Evolutionary conservation across 2,797 vertebrate species (phyloP).

Genomic region (Cyclura pinguis): DNA sequence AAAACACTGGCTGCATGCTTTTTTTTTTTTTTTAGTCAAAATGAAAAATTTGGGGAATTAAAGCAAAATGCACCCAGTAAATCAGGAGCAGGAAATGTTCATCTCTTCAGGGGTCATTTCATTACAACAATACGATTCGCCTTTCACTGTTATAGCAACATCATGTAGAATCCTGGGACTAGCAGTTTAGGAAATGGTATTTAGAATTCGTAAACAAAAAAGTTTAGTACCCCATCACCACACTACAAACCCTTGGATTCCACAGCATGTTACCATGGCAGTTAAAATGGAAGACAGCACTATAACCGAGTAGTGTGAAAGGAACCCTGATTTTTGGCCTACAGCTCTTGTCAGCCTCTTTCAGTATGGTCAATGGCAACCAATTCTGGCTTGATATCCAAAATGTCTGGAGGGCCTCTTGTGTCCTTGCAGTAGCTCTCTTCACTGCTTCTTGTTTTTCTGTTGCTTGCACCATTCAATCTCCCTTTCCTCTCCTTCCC

Average conservation of each 20-base stretch:
- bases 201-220: too few species aligned
- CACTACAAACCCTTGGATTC: too few species aligned
- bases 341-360: background rate
- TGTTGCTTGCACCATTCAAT: too few species aligned
- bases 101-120: background rate
- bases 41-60: background rate
- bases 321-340: background rate
- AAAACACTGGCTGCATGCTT: background rate
- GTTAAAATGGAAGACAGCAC: too few species aligned
- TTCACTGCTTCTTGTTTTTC: background rate
- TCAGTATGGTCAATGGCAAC: background rate
- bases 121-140: too few species aligned
- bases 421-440: background rate
- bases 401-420: background rate
- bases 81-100: background rate
- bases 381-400: background rate
- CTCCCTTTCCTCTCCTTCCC: too few species aligned
- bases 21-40: background rate
- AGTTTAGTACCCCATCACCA: too few species aligned
- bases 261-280: too few species aligned
- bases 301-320: too few species aligned
- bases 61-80: background rate
- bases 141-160: too few species aligned
- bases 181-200: too few species aligned
- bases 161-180: too few species aligned